Evolutionary conservation across 2,888 invertebrate genomes (phyloP), one percentile per base, ranked within the genome.

Genomic region (Eupithecia dodoneata): DNA sequence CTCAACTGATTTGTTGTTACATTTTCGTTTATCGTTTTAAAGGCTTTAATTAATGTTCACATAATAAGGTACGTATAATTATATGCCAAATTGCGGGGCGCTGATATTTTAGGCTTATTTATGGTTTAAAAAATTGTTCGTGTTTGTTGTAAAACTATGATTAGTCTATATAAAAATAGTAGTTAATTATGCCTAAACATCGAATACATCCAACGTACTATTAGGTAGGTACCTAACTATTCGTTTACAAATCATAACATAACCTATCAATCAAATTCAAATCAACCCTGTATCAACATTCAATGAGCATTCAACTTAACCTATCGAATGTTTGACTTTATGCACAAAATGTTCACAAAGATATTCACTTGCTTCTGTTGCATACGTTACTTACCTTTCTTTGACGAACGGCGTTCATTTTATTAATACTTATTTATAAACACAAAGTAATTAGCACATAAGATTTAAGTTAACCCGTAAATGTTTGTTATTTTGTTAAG

Each of bases 371-470:
- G n/a, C 3, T 9, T 69, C 45, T 18, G 6, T 69, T 15, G 44
- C n/a, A 7, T 65, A 6, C 0, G 9, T 65, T 41, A 81, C 85
- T 85, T 86, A 92, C 92, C 89, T 90, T 92, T 86, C 92, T 89
- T 84, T 90, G 90, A 10, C 92, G 89, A 47, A 70, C 70, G 30
- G n/a, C 18, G 30, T 70, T 70, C 70, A 70, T 70, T 70, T 70
- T 70, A 18, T 12, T 44, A 10, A 9, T 18, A n/a, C n/a, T n/a
- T n/a, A 10, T 63, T 30, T 15, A 3, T 7, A 13, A 4, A 15
- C 66, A 66, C 65, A 66, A 66, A 66, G 15, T 41, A 42, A 13
- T 41, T 65, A 5, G 13, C 10, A 65, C 65, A 65, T 12, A 30
- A 63, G 41, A 13, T 41, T 0, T 13, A 6, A 6, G 30, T 12